Evolutionary conservation across 2,797 vertebrate species (phyloP), one percentile per base, ranked within the genome.

Genomic region (Anabas testudineus): DNA sequence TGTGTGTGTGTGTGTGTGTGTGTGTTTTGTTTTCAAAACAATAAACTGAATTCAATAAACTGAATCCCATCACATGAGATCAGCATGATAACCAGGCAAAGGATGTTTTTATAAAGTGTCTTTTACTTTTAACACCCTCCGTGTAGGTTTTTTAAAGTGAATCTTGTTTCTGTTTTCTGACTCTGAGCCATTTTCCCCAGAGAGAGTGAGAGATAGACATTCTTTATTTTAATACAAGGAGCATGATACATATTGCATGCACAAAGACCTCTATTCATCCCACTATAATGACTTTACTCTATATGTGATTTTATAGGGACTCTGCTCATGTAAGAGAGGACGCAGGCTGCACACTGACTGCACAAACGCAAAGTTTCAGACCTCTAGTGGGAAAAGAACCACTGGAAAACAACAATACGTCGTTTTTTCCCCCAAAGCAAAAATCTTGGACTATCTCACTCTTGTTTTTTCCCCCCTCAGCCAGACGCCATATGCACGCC

Each of bases 201-300:
- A 30, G 39, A 24, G 19, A 16, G 30, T 6, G 72, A 32, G 28
- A 68, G 56, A 60, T 43, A 39, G 8, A 48, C 61, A 56, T 56
- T 77, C 53, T 49, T 49, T 45, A 63, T 57, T 76, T 81, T 80
- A 84, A 82, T 55, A 41, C 58, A 74, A 57, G 54, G 72, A 74
- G 74, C 81, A 74, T 82, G 88, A 83, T 65, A 19, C 54, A 66
- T 22, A 59, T 14, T 52, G 39, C 43, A 3, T 16, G 57, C 60
- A 88, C 85, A 91, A 89, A 82, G 81, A 74, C 1, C 42, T 63
- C 70, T 16, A 77, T 88, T 88, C 84, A 87, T 63, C 2, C 19
- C 52, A 24, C 45, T 47, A 21, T 72, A 78, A 88, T 68, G 55
- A 41, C 53, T 71, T 74, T 74, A 74, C 41, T 71, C 37, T 32